phyloP scores from a whole-genome alignment of 2,797 vertebrate species.

The Lateolabrax maculatus region DNA sequence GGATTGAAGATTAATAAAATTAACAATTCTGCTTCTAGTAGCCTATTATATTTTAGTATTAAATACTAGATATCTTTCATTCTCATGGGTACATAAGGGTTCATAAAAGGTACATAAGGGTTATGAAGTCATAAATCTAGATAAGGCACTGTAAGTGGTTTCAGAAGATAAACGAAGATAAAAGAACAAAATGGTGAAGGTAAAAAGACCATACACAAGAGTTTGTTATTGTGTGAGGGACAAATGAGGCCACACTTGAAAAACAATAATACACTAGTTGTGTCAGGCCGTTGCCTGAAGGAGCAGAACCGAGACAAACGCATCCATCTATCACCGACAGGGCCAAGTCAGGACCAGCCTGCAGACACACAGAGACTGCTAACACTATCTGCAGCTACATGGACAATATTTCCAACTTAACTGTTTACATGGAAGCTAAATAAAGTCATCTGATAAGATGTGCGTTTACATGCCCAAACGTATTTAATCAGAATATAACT shows the following conservation, averaged over 20 bases:
- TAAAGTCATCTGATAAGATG: too few relatives aligned
- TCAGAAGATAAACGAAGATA: background rate
- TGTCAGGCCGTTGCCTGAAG: constrained; percentile 15
- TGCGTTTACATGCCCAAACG: too few relatives aligned
- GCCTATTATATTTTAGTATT: too few relatives aligned
- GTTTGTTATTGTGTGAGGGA: constrained; percentile 3
- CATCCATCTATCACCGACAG: constrained; percentile 32
- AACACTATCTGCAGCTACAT: too few relatives aligned
- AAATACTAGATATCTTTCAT: background rate
- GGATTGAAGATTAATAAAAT: background rate
- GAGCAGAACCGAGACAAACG: constrained; percentile 36
- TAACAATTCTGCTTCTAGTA: background rate
- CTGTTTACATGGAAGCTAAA: too few relatives aligned
- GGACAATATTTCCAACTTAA: too few relatives aligned
- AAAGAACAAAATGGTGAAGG: constrained; percentile 3
- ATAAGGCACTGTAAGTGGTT: background rate
- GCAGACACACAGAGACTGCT: constrained; percentile 7
- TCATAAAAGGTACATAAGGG: background rate
- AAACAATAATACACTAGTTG: constrained; percentile 6
- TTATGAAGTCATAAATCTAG: background rate
- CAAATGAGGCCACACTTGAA: constrained; percentile 8
- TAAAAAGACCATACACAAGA: background rate
- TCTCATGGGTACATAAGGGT: background rate
- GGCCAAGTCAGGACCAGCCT: constrained; percentile 11
- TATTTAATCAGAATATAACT: too few relatives aligned